A percentile compares a stretch with the other conserved stretches of the same genome.
Conservation (phyloP, 30 jellyfish, hydroid and myxozoan genomes). For the Hydra vulgaris region DNA sequence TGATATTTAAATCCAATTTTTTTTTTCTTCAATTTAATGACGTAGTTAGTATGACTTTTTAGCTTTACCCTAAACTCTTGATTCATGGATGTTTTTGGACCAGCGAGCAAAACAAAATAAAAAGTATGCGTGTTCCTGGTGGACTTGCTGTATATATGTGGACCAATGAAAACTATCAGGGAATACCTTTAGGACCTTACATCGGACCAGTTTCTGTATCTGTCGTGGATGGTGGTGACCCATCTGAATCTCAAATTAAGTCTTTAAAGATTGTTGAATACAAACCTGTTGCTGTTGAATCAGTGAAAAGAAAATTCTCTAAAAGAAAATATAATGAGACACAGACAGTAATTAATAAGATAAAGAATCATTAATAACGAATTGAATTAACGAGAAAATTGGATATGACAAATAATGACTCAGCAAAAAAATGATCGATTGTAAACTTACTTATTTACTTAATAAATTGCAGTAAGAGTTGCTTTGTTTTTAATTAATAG, state of each 20-base stretch:
- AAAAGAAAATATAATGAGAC: not conserved
- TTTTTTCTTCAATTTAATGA: too few species aligned
- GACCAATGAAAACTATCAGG: conserved; percentile 4
- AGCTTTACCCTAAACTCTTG: not conserved
- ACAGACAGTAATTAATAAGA: not conserved
- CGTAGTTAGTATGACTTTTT: not conserved
- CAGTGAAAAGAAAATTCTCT: not conserved
- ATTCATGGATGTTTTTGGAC: conserved; percentile 23
- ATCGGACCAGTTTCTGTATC: conserved; percentile 12
- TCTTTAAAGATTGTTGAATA: not conserved
- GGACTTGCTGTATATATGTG: conserved; percentile 13
- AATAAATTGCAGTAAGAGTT: too few species aligned
- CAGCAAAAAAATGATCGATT: too few species aligned
- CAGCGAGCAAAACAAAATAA: conserved; percentile 2
- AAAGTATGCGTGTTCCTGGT: conserved; percentile 23
- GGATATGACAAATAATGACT: too few species aligned
- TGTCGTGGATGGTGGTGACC: conserved; percentile 10
- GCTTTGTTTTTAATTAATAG: too few species aligned
- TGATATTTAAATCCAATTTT: too few species aligned
- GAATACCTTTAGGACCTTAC: conserved; percentile 19
- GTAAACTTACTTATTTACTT: too few species aligned
- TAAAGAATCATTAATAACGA: too few species aligned
- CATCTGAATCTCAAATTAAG: not conserved
- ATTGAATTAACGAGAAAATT: too few species aligned
- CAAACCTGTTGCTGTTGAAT: not conserved